Base-by-base conservation (phyloP, 2,797 vertebrate genomes). In the Neomorphus geoffroyi region DNA sequence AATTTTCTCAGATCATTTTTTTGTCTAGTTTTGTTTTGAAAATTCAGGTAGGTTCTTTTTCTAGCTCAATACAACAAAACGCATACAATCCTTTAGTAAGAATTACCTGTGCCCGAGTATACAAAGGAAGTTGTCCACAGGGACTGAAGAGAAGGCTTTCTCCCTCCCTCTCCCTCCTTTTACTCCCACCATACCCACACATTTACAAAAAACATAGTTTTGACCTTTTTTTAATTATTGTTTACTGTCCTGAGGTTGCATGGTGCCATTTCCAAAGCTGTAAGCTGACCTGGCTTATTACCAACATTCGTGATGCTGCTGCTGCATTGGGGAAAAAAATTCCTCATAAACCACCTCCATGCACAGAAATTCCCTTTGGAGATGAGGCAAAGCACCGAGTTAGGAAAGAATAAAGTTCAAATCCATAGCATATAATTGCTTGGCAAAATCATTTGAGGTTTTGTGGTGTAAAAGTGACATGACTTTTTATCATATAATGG, bases 391-490 rank as follows among this genome's bases (percentile, higher is more conserved):
- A 82, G n/a, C n/a, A 69, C 23, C 0, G 4, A 83, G 39, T 6
- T 66, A 60, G 64, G 67, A 70, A 86, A 84, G 70, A 37, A 90
- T 53, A 88, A 94, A 83, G 58, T 51, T 86, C 79, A 94, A 79
- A 79, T 48, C 53, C 54, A 33, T 9, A 80, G 70, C 23, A 69
- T 6, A 5, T 74, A 94, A 86, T 75, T 75, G 30, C 77, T 79
- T 4, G 11, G 54, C 73, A 94, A 94, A 95, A 88, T 48, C 11
- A 62, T 72, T 81, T 88, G 73, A 4, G 51, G 86, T 70, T 96
- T 94, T 94, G 86, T 80, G 70, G 80, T 88, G 18, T 73, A 92
- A 88, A 94, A 93, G 86, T 80, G 74, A 84, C 70, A 88, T 16
- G 43, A 73, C 28, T 80, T 75, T 95, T 92, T 88, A 69, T 78